Conservation (phyloP, 1,140 invertebrate genomes). For the Nephotettix cincticeps region DNA sequence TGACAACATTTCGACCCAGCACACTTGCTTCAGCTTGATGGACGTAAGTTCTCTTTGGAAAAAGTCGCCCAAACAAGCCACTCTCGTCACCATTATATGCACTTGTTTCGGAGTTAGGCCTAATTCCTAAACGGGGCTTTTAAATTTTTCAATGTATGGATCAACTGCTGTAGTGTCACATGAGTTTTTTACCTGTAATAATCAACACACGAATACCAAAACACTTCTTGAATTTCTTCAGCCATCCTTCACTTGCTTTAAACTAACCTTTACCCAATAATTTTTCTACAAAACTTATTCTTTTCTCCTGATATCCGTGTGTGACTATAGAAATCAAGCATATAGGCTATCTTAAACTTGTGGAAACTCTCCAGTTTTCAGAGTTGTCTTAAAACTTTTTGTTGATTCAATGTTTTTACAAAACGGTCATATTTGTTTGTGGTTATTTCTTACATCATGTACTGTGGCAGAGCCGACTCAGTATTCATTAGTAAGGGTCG, state of each 20-base stretch:
- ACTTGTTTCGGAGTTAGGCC: neutral
- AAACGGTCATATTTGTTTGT: too few species aligned
- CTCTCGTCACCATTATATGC: neutral
- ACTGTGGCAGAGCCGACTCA: too few species aligned
- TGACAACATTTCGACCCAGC: neutral
- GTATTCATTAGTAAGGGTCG: too few species aligned
- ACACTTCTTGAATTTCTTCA: neutral
- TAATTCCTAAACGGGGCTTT: neutral
- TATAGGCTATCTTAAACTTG: too few species aligned
- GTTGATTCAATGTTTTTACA: too few species aligned
- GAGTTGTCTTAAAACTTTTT: too few species aligned
- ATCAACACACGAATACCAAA: neutral
- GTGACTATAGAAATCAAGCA: too few species aligned
- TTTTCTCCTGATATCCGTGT: neutral
- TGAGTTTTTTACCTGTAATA: neutral
- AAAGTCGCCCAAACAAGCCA: neutral
- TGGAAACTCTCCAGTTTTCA: too few species aligned
- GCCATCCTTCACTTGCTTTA: neutral
- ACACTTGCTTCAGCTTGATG: neutral
- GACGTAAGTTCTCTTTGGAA: neutral
- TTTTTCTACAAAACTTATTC: neutral
- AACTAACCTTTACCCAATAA: neutral
- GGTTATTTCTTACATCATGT: too few species aligned
- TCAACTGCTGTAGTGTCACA: neutral
- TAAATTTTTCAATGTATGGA: neutral